Evolutionary conservation across 2,113 vertebrate species (phyloP).

Genomic region (Clarias macrocephalus): DNA sequence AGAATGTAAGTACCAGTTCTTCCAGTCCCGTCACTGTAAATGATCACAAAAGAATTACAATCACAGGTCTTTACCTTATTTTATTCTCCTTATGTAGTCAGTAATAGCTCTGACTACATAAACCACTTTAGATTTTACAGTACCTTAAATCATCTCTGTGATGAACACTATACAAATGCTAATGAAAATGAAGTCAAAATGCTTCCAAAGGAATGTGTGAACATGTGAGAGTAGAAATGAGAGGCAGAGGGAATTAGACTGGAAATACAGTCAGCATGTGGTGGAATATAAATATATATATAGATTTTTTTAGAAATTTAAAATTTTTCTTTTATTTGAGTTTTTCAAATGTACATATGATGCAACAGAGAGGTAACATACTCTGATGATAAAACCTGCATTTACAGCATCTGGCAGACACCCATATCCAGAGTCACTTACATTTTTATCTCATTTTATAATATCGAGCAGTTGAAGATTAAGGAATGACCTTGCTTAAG

Average conservation of each 20-base stretch:
- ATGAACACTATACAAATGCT: neutral
- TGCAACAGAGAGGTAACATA: neutral
- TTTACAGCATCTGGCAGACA: too few relatives aligned
- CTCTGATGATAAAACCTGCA: neutral
- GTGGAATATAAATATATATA: neutral
- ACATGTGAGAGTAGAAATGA: neutral
- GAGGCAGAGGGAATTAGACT: neutral
- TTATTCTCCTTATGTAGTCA: too few relatives aligned
- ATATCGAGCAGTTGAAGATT: too few relatives aligned
- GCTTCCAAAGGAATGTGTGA: neutral
- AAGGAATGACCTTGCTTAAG: too few relatives aligned
- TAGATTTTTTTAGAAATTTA: too few relatives aligned
- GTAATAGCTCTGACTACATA: neutral
- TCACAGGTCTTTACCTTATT: neutral
- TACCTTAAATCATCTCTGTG: neutral
- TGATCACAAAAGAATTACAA: slow-evolving; percentile 38
- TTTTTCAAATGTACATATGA: neutral
- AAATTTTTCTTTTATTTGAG: neutral
- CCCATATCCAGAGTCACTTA: too few relatives aligned
- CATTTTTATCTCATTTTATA: too few relatives aligned
- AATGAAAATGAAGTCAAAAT: neutral
- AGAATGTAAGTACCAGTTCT: slow-evolving; percentile 94
- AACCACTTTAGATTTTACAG: neutral
- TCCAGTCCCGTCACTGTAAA: slow-evolving; percentile 85
- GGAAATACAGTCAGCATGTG: neutral